phyloP scores from a whole-genome alignment of 2,113 vertebrate genomes.

The Dicentrarchus labrax region DNA sequence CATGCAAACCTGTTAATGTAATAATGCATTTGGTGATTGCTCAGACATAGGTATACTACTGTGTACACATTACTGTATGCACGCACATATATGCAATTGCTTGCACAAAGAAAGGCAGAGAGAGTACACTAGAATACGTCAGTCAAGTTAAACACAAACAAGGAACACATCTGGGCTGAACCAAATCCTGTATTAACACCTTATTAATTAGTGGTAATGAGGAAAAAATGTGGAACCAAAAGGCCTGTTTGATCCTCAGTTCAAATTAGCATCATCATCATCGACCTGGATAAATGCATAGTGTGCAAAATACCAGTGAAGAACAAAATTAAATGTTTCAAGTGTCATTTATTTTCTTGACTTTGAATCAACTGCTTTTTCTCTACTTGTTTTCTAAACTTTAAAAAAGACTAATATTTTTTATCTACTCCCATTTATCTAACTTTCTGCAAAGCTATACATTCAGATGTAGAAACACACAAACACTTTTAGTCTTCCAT shows the following conservation, averaged over 20 bases:
- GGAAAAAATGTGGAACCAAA: constrained; percentile 7
- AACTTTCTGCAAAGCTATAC: neutral
- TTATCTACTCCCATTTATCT: neutral
- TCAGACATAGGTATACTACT: neutral
- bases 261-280: constrained; percentile 3
- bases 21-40: constrained; percentile 32
- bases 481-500: neutral
- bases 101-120: constrained; percentile 9
- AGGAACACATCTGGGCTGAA: constrained; percentile 36
- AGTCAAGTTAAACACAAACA: constrained; percentile 21
- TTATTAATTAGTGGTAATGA: constrained; percentile 30
- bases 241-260: neutral
- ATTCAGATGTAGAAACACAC: neutral
- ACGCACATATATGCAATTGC: constrained; percentile 12
- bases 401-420: neutral
- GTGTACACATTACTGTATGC: neutral
- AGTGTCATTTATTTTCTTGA: no score
- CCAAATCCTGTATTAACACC: constrained; percentile 29
- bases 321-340: no score
- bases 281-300: neutral
- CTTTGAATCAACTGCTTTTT: neutral
- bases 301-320: neutral
- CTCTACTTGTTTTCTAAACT: neutral
- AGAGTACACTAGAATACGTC: neutral
- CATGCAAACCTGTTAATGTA: constrained; percentile 34